phyloP scores from a whole-genome alignment of 2,888 invertebrate species.

The Chelonus formosanus region DNA sequence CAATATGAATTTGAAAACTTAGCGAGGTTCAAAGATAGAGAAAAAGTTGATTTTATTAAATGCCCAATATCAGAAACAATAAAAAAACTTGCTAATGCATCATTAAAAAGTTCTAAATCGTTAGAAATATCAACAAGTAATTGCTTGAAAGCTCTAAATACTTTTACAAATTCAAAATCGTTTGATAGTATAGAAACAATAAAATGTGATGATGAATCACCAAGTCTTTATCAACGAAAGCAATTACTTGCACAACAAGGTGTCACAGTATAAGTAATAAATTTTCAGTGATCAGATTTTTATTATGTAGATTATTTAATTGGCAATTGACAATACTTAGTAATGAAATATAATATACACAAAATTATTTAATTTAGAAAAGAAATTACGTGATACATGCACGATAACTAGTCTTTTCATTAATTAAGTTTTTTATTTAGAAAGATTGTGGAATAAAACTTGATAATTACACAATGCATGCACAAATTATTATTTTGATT shows the following conservation, averaged over 20 bases:
- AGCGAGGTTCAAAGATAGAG: conserved; percentile 40
- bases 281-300: neutral
- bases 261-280: conserved; percentile 54
- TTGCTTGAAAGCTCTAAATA: conserved; percentile 53
- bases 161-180: conserved; percentile 52
- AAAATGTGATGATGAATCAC: conserved; percentile 55
- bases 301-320: neutral
- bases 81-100: conserved; percentile 60
- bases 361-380: too few species aligned
- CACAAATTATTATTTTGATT: too few species aligned
- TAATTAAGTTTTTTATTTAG: too few species aligned
- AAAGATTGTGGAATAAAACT: too few species aligned
- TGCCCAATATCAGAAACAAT: conserved; percentile 63
- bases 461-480: too few species aligned
- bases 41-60: conserved; percentile 57
- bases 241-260: conserved; percentile 61
- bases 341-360: neutral
- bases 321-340: too few species aligned
- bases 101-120: conserved; percentile 56
- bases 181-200: conserved; percentile 47
- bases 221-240: conserved; percentile 61
- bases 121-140: conserved; percentile 54
- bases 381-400: too few species aligned
- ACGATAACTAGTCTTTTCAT: too few species aligned
- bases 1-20: conserved; percentile 26